Base-by-base conservation (phyloP, 2,888 invertebrate species). In the Idaea aversata region DNA sequence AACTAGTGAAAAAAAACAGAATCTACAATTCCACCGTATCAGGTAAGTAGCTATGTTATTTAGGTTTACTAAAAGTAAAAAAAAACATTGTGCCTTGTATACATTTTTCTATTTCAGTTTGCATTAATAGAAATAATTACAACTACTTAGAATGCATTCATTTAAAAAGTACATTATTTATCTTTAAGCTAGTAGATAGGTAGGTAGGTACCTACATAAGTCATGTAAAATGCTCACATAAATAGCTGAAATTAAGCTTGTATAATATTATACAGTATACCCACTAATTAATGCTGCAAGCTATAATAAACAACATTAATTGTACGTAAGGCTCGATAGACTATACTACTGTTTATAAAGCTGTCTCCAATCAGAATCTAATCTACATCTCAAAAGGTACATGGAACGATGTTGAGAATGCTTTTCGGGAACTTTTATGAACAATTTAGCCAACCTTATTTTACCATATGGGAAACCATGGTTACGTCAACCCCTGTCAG, bases 301-400 rank as follows among this genome's bases (percentile, higher is more conserved):
- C 84, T 78, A 80, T 59, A 79, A 71, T 75, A 82, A 79, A 83
- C 79, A 84, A 81, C 81, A 81, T 76, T 77, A 81, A 79, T 72
- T 81, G 76, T 85, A 83, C 81, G 81, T 86, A 88, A 87, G 87
- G 85, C 87, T 86, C 79, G 77, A 78, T 85, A 87, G 80, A 75
- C 85, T 89, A 85, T 77, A 65, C 75, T 93, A 92, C 92, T 88
- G 81, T 78, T 94, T 87, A 94, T 95, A 95, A 95, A 95, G 95
- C 95, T 95, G 94, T 94, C 92, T 94, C 95, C 94, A 94, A 90
- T 87, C 74, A 83, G 83, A 87, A 86, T 86, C 83, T 84, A 79
- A 75, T 78, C 85, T 87, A 87, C 79, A 73, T 71, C 76, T 78
- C 79, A 82, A 76, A 77, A 68, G 63, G 47, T 47, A 47, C 47